Evolutionary conservation across 2,888 invertebrate species (phyloP).

Genomic region (Lydus trimaculatus): DNA sequence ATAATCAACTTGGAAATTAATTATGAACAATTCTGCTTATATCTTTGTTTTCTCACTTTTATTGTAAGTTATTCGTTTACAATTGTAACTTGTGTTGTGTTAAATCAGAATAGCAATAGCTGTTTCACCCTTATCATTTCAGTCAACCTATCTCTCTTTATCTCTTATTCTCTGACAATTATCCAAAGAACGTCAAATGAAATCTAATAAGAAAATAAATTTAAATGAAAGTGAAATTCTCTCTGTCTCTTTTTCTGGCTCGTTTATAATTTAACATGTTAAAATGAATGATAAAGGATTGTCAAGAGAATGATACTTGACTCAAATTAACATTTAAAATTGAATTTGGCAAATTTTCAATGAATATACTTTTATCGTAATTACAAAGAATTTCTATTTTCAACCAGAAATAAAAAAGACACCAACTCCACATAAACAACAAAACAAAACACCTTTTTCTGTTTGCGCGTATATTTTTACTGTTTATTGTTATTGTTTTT

Average conservation of each 20-base stretch:
- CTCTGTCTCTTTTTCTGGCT: background rate
- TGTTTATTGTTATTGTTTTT: background rate
- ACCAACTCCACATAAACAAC: too few species aligned
- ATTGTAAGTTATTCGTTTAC: background rate
- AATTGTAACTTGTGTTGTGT: background rate
- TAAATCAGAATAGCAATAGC: background rate
- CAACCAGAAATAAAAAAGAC: too few species aligned
- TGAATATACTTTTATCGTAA: background rate
- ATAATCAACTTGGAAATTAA: background rate
- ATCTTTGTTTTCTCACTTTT: background rate
- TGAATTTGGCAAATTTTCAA: background rate
- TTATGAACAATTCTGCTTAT: background rate
- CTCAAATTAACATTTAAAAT: background rate
- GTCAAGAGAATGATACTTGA: background rate
- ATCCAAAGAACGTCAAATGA: background rate
- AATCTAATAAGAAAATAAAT: conserved; percentile 4
- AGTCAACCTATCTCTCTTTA: background rate
- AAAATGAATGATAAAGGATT: background rate
- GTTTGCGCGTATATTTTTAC: background rate
- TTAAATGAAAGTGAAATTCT: conserved; percentile 1
- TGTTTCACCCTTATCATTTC: background rate
- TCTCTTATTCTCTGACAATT: background rate
- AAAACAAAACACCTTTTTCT: too few species aligned
- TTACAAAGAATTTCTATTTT: background rate
- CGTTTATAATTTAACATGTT: background rate